Conservation (phyloP, 2,888 invertebrate species). For the Eupithecia pulchellata region DNA sequence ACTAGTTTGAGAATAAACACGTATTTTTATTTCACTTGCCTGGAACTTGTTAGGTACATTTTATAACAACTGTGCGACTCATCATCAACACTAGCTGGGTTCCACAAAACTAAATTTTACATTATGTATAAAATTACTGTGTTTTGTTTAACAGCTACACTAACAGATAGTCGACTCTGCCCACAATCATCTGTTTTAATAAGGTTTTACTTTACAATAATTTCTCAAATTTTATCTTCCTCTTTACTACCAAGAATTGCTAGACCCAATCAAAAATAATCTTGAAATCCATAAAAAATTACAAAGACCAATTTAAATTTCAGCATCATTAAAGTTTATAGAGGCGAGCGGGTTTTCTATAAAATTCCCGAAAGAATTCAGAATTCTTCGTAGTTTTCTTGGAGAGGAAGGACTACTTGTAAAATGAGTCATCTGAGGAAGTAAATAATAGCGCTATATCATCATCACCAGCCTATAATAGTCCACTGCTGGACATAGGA, state of each 20-base stretch:
- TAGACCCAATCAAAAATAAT: slow-evolving; percentile 39
- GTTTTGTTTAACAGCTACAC: too few relatives aligned
- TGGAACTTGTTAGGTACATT: not conserved
- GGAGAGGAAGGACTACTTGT: not conserved
- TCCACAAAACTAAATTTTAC: not conserved
- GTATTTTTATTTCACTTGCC: not conserved
- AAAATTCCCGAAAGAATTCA: not conserved
- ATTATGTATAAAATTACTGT: not conserved
- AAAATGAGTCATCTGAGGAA: too few relatives aligned
- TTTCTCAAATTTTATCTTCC: not conserved
- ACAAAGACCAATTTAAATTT: slow-evolving; percentile 40
- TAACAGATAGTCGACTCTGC: not conserved
- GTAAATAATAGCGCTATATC: too few relatives aligned
- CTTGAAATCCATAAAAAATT: slow-evolving; percentile 40
- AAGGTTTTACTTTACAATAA: not conserved
- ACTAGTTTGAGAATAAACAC: slow-evolving; percentile 8
- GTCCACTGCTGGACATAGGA: too few relatives aligned
- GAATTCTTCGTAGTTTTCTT: not conserved
- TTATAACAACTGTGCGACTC: not conserved
- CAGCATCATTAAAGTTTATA: slow-evolving; percentile 42
- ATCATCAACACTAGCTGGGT: not conserved
- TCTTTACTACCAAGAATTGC: slow-evolving; percentile 12
- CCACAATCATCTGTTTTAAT: not conserved
- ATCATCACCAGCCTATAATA: too few relatives aligned
- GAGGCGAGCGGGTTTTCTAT: slow-evolving; percentile 8